Evolutionary conservation across 2,888 invertebrate genomes (phyloP).

Genomic region (Cryptus armator): DNA sequence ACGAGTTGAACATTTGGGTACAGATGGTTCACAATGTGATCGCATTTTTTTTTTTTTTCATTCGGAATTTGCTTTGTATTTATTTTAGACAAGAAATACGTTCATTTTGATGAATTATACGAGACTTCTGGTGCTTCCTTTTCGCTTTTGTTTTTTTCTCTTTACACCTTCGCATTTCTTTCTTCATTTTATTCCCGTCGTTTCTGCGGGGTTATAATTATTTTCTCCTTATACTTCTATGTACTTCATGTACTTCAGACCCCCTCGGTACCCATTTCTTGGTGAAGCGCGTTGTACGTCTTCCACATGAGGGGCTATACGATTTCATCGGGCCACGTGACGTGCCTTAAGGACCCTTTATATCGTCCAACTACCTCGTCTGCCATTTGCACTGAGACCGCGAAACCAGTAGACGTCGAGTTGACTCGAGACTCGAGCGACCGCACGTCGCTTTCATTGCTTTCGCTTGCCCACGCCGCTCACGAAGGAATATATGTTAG

Average conservation of each 20-base stretch:
- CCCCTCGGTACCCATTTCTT: neutral
- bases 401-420: constrained; percentile 19
- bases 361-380: constrained; percentile 30
- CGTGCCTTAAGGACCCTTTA: constrained; percentile 43
- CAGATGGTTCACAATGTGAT: too few relatives aligned
- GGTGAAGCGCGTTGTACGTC: neutral
- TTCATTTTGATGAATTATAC: neutral
- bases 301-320: constrained; percentile 1
- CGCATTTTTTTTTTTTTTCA: neutral
- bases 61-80: neutral
- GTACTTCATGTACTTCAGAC: neutral
- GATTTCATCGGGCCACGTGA: constrained; percentile 45
- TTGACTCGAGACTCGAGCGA: constrained; percentile 14
- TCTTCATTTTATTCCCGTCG: neutral
- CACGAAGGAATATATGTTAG: constrained; percentile 20
- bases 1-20: too few relatives aligned
- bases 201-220: neutral
- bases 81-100: neutral
- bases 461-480: constrained; percentile 14
- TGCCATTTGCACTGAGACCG: constrained; percentile 31
- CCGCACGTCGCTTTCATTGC: constrained; percentile 29
- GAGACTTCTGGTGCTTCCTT: neutral
- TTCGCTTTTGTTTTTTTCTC: neutral
- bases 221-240: constrained; percentile 12
- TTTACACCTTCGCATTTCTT: neutral